Base-by-base conservation (phyloP, 2,113 vertebrate genomes). In the Malurus alboscapulatus region DNA sequence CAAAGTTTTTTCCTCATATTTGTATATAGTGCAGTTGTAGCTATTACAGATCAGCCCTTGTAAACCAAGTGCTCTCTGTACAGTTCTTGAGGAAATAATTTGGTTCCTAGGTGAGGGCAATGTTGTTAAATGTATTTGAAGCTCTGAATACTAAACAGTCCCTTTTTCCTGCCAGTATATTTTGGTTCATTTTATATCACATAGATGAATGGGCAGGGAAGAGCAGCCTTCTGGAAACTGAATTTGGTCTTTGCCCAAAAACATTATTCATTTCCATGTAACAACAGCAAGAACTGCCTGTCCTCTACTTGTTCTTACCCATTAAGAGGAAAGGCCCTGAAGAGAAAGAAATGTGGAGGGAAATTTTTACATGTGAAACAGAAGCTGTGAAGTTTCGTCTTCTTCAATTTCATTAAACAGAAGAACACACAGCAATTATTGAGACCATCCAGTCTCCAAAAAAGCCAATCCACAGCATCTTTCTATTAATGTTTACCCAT, bases 1-100 rank as follows among this genome's bases (percentile, higher is more conserved):
- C 13, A 0, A 27, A 57, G 8, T 55, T 78, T 88, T 93, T 15
- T 61, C 48, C 36, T 85, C 4, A 4, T 51, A 54, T 50, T 67
- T n/a, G 25, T 17, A 61, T 3, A 6, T 2, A 32, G 21, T 15
- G 10, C 18, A 76, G 14, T 12, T 45, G 8, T 16, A 13, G 50
- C 27, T 75, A 12, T 45, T 53, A 47, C 30, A 62, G 58, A 53
- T 57, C 61, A 75, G 20, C 13, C 55, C 53, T 63, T 7, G 1
- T 51, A 36, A 71, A 40, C 83, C 54, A 91, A 90, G 55, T 34
- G 80, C 66, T 94, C 90, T 94, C 83, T 83, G 20, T 78, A 74
- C 82, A 94, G 50, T 62, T 84, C 82, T 87, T 92, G 67, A 88
- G 75, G 59, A 95, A 96, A 95, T 91, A 87, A 94, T 94, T 96